These are phyloP conservation scores for Sebastes steindachneri DNA, from an alignment of 2,797 vertebrate genomes.

Conservation along the genomic window DNA sequence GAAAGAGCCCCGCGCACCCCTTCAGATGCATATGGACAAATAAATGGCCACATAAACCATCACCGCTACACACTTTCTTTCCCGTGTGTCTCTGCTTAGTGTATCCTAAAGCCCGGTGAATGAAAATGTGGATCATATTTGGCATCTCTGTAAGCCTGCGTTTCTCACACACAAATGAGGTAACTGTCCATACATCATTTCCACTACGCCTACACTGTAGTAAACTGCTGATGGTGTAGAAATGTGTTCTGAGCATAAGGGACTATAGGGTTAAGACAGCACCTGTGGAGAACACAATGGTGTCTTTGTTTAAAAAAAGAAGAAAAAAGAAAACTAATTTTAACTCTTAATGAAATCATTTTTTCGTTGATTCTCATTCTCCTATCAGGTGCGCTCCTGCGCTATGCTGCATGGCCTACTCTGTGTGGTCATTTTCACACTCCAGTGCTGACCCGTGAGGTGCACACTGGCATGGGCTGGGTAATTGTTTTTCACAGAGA, in stretches of 20 bases:
- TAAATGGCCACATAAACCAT: not conserved
- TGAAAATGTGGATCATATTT: conserved; percentile 40
- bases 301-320: conserved; percentile 12
- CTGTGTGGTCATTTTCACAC: conserved; percentile 33
- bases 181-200: conserved; percentile 49
- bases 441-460: conserved; percentile 42
- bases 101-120: conserved; percentile 22
- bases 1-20: conserved; percentile 5
- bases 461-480: not conserved
- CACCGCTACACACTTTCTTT: not conserved
- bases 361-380: conserved; percentile 33
- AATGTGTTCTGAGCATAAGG: conserved; percentile 39
- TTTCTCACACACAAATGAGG: conserved; percentile 45
- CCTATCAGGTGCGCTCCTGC: not conserved
- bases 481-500: conserved; percentile 56
- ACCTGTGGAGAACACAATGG: conserved; percentile 62
- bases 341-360: conserved; percentile 1
- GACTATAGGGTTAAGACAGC: conserved; percentile 49
- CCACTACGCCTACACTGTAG: conserved; percentile 10
- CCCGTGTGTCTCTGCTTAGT: conserved; percentile 3
- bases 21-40: conserved; percentile 5
- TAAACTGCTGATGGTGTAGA: conserved; percentile 64
- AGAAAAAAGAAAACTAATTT: not conserved
- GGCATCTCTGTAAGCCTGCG: conserved; percentile 26
- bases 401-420: conserved; percentile 9